Evolutionary conservation across 1,140 invertebrate species (phyloP).

Genomic region (Schlechtendalia chinensis): DNA sequence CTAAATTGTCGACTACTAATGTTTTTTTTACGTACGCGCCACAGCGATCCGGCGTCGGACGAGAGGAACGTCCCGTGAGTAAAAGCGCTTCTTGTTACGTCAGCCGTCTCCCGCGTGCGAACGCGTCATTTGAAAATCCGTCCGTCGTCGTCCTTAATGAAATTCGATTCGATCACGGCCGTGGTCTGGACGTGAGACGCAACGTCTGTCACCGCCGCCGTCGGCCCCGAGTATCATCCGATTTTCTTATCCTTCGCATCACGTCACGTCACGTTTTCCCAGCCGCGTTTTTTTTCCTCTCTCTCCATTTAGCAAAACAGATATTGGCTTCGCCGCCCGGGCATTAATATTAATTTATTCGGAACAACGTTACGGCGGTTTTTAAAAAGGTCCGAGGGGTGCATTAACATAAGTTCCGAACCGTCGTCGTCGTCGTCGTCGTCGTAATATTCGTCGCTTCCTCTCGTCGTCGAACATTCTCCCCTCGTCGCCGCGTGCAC

Average conservation of each 20-base stretch:
- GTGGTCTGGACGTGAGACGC: background rate
- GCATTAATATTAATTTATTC: slow-evolving; percentile 35
- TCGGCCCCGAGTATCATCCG: no score
- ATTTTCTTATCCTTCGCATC: no score
- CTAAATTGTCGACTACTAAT: no score
- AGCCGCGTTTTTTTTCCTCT: background rate
- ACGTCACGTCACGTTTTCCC: background rate
- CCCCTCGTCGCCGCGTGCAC: background rate
- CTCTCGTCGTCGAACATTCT: background rate
- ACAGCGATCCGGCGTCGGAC: no score
- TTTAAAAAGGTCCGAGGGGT: slow-evolving; percentile 20
- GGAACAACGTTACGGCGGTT: slow-evolving; percentile 15
- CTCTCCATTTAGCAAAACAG: background rate
- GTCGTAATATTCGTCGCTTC: background rate
- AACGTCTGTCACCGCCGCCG: background rate
- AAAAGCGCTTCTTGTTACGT: no score
- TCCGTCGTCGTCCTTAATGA: no score
- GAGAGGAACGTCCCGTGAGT: no score
- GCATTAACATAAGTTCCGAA: slow-evolving; percentile 23
- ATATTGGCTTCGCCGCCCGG: background rate
- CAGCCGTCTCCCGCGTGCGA: no score
- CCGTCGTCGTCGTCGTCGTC: background rate
- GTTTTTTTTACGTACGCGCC: no score
- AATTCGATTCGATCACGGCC: background rate
- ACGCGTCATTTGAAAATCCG: no score